A percentile compares a stretch with the other conserved stretches of the same genome.
phyloP scores from a whole-genome alignment of 2,888 invertebrate genomes.

The Slavum lentiscoides region DNA sequence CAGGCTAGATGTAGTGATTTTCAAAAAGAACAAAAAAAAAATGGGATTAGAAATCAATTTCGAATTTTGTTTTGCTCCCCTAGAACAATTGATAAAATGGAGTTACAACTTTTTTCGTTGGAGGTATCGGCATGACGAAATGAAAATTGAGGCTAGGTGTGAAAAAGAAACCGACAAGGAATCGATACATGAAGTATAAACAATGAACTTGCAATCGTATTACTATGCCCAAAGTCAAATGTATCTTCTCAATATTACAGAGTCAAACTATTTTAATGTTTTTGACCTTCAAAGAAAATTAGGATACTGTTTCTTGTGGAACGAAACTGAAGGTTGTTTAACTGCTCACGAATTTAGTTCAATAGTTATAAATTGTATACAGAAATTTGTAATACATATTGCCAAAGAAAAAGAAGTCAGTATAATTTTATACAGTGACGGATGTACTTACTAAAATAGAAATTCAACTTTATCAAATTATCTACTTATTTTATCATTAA shows the following conservation, averaged over 20 bases:
- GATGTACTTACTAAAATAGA: slow-evolving; percentile 38
- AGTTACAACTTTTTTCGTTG: too few relatives aligned
- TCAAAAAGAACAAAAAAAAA: too few relatives aligned
- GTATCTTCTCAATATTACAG: background rate
- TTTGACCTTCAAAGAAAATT: slow-evolving; percentile 43
- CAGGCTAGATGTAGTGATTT: too few relatives aligned
- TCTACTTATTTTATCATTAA: slow-evolving; percentile 56
- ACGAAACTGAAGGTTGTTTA: slow-evolving; percentile 53
- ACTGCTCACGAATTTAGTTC: background rate
- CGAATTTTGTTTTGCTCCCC: too few relatives aligned
- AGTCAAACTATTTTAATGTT: slow-evolving; percentile 53
- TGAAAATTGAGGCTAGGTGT: background rate
- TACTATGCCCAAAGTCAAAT: too few relatives aligned
- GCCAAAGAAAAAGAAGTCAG: slow-evolving; percentile 11
- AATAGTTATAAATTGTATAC: background rate
- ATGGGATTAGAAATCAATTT: too few relatives aligned
- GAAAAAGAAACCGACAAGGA: background rate
- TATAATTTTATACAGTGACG: slow-evolving; percentile 20
- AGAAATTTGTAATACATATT: background rate
- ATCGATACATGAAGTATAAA: background rate
- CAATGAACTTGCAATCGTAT: background rate
- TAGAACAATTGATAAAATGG: too few relatives aligned
- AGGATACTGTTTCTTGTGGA: slow-evolving; percentile 50
- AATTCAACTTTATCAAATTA: slow-evolving; percentile 57
- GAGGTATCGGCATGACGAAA: background rate